Conservation (phyloP, 2,888 invertebrate species). For the Automeris io region DNA sequence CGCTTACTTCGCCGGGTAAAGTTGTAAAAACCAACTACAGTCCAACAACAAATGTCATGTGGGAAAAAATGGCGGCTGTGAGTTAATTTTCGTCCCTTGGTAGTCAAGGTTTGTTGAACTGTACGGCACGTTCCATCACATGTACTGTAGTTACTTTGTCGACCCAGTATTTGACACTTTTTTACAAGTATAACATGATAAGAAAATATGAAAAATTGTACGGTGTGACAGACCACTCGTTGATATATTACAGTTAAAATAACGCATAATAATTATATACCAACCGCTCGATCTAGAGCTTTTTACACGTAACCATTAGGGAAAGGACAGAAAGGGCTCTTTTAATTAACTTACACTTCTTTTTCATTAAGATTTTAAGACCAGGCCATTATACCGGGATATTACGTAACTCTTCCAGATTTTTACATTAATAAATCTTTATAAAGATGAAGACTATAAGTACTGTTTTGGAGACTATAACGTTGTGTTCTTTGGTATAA, state of each 20-base stretch:
- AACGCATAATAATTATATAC: slow-evolving; percentile 3
- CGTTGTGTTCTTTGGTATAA: too few species aligned
- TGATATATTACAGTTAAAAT: slow-evolving; percentile 1
- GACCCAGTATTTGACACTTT: background rate
- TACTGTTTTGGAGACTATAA: too few species aligned
- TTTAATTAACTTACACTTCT: slow-evolving; percentile 1
- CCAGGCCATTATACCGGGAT: background rate
- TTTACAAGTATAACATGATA: background rate
- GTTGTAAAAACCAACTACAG: too few species aligned
- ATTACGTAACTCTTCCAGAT: background rate
- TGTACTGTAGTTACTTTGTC: too few species aligned
- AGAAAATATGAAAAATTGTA: background rate
- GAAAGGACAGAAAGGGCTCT: slow-evolving; percentile 1
- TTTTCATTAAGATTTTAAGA: slow-evolving; percentile 1
- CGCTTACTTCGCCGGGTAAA: too few species aligned
- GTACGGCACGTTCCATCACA: too few species aligned
- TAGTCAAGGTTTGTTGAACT: too few species aligned
- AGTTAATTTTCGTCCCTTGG: too few species aligned
- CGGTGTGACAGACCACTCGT: background rate
- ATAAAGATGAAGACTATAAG: too few species aligned
- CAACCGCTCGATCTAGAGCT: slow-evolving; percentile 3
- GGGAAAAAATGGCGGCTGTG: too few species aligned
- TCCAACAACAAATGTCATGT: too few species aligned
- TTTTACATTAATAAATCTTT: too few species aligned
- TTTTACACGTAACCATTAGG: slow-evolving; percentile 3